Evolutionary conservation across 2,113 vertebrate genomes (phyloP).

Genomic region (Thymallus thymallus): DNA sequence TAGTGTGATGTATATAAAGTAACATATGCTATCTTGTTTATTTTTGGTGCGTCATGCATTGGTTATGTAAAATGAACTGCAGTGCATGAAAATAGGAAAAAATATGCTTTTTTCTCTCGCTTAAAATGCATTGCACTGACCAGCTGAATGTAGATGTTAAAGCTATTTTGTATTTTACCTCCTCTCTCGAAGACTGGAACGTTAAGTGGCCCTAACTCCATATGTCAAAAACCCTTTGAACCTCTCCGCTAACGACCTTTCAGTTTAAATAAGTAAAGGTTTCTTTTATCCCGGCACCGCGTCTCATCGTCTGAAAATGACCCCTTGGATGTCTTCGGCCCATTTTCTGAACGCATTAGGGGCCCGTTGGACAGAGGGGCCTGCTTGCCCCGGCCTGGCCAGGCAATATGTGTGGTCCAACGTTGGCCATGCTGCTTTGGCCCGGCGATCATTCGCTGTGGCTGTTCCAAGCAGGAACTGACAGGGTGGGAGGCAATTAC

Average conservation of each 20-base stretch:
- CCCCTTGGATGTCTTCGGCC: slow-evolving; percentile 30
- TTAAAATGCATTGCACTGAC: not conserved
- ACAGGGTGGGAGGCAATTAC: slow-evolving; percentile 63
- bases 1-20: not conserved
- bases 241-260: slow-evolving; percentile 61
- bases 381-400: not conserved
- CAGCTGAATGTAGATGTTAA: not conserved
- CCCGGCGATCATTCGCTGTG: slow-evolving; percentile 27
- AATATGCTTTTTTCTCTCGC: not conserved
- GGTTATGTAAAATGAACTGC: not conserved
- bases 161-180: not conserved
- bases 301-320: slow-evolving; percentile 44
- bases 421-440: slow-evolving; percentile 33
- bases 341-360: slow-evolving; percentile 10
- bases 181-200: slow-evolving; percentile 42
- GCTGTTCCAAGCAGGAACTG: slow-evolving; percentile 51
- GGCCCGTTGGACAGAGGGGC: not conserved
- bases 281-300: slow-evolving; percentile 18
- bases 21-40: not conserved
- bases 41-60: no score
- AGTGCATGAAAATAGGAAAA: not conserved
- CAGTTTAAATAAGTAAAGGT: slow-evolving; percentile 63
- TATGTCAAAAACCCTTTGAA: slow-evolving; percentile 60
- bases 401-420: slow-evolving; percentile 15
- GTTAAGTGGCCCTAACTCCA: slow-evolving; percentile 59